These are phyloP conservation scores for Pygoscelis antarcticus DNA, from an alignment of 2,113 vertebrate species.

Conservation along the genomic window DNA sequence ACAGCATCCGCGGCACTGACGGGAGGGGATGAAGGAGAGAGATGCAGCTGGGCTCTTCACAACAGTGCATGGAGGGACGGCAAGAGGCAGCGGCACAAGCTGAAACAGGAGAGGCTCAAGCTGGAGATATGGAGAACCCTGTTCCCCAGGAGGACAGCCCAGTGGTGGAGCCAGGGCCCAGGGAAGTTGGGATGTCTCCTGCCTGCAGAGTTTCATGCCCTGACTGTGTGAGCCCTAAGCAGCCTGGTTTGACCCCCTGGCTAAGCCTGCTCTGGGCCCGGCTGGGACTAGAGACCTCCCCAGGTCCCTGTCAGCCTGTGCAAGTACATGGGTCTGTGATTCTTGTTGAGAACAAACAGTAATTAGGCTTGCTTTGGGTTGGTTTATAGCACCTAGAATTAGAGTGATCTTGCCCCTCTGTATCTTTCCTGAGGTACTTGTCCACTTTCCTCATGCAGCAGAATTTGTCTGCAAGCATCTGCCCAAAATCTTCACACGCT, in stretches of 20 bases:
- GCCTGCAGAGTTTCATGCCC: not conserved
- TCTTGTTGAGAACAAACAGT: not conserved
- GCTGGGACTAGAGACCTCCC: not conserved
- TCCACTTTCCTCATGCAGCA: not conserved
- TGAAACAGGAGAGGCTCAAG: not conserved
- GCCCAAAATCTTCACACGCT: not conserved
- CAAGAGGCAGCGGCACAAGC: not conserved
- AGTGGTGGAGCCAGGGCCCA: accelerated
- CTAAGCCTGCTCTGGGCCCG: not conserved
- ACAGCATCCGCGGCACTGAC: accelerated
- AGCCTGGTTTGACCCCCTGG: not conserved
- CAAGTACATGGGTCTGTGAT: not conserved
- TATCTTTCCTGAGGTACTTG: not conserved
- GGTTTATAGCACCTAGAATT: not conserved
- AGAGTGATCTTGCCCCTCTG: not conserved
- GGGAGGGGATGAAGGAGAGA: not conserved
- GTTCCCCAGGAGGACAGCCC: not conserved
- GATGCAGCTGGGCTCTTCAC: not conserved
- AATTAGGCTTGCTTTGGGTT: not conserved
- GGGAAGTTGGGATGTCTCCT: not conserved
- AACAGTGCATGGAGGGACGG: not conserved
- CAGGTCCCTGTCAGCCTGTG: not conserved
- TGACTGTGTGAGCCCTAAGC: not conserved
- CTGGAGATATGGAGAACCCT: not conserved
- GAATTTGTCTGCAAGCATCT: not conserved